These are phyloP conservation scores for Phortica okadai DNA, from an alignment of 2,888 invertebrate species.

Conservation along the genomic window DNA sequence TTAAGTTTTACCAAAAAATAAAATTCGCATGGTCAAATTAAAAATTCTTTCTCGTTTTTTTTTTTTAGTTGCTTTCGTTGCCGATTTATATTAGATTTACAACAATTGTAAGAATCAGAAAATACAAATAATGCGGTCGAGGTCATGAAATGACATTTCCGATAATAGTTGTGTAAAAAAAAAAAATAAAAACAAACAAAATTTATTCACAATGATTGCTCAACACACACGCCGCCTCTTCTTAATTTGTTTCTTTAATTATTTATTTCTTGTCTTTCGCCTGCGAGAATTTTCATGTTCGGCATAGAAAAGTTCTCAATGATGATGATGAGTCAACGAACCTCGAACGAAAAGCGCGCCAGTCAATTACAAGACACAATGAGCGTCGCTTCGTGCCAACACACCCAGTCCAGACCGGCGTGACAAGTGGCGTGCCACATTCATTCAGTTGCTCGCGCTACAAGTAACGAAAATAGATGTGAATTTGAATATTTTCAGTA, in stretches of 20 bases:
- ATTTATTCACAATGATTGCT: not conserved
- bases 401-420: not conserved
- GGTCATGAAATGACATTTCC: slow-evolving; percentile 69
- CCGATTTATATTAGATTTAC: not conserved
- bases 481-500: not conserved
- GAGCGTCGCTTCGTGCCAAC: slow-evolving; percentile 2
- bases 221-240: not conserved
- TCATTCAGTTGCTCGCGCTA: not conserved
- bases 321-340: slow-evolving; percentile 28
- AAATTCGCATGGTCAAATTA: too few species aligned
- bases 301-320: slow-evolving; percentile 1
- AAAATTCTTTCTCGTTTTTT: too few species aligned
- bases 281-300: not conserved
- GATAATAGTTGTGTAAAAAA: slow-evolving; percentile 46
- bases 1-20: too few species aligned
- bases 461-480: not conserved
- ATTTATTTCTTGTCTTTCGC: not conserved
- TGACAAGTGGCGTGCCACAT: slow-evolving; percentile 31
- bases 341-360: slow-evolving; percentile 19
- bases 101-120: not conserved
- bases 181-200: not conserved
- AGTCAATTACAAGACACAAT: not conserved
- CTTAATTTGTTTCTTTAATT: not conserved
- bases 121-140: slow-evolving; percentile 58
- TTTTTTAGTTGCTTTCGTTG: too few species aligned